Evolutionary conservation across 2,113 vertebrate genomes (phyloP).

Genomic region (Silurus asotus): DNA sequence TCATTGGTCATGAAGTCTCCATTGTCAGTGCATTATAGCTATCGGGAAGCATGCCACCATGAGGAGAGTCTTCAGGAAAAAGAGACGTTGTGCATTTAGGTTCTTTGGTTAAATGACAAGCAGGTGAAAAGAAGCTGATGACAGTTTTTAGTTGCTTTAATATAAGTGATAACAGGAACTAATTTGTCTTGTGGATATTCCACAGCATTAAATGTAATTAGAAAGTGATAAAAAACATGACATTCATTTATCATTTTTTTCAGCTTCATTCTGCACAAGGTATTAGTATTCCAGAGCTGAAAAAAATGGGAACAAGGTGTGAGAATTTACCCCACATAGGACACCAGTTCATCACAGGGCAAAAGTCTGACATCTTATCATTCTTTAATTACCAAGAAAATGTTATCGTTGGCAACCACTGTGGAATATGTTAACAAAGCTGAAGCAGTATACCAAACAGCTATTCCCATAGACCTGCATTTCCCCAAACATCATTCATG

Average conservation of each 20-base stretch:
- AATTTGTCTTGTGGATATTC: not conserved
- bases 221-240: not conserved
- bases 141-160: not conserved
- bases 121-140: not conserved
- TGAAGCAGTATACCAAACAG: not conserved
- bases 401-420: not conserved
- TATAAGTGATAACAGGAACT: not conserved
- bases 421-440: conserved; percentile 1
- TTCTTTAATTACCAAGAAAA: not conserved
- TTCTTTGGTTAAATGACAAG: not conserved
- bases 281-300: not conserved
- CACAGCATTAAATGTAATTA: not conserved
- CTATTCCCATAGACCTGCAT: not conserved
- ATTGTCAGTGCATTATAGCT: not conserved
- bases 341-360: not conserved
- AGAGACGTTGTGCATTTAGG: not conserved
- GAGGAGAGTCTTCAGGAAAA: not conserved
- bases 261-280: not conserved
- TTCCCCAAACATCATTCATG: not conserved
- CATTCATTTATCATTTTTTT: not conserved
- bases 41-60: not conserved
- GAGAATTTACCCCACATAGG: not conserved
- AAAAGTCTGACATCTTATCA: not conserved
- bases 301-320: not conserved
- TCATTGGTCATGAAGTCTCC: not conserved